phyloP scores from a whole-genome alignment of 2,113 vertebrate genomes.

The Phoenicopterus ruber region DNA sequence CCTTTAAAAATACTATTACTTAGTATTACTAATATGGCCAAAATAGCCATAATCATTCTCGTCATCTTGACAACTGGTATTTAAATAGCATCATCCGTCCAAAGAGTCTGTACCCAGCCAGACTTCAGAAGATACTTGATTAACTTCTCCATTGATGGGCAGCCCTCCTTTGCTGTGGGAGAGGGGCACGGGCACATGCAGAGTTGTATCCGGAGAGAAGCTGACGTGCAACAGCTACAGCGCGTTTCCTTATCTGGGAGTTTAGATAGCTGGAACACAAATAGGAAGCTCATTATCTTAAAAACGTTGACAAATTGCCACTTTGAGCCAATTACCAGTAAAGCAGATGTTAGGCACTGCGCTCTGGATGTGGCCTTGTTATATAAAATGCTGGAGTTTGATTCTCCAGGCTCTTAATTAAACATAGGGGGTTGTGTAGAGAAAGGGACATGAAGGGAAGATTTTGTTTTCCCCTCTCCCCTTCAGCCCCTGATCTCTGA shows the following conservation, averaged over 20 bases:
- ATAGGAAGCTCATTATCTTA: conserved; percentile 10
- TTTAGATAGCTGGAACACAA: not conserved
- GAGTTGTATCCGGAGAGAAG: not conserved
- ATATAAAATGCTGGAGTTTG: not conserved
- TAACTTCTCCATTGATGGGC: not conserved
- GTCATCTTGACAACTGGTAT: not conserved
- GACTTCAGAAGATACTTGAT: not conserved
- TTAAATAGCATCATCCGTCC: not conserved
- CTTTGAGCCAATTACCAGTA: not conserved
- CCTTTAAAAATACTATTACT: not conserved
- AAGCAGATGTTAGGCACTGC: not conserved
- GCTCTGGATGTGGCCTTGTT: not conserved
- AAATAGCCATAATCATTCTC: not conserved
- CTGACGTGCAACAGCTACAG: rapidly evolving
- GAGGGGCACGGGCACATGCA: not conserved
- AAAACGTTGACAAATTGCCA: not conserved
- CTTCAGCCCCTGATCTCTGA: not conserved
- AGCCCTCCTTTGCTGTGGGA: not conserved
- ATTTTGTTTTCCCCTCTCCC: not conserved
- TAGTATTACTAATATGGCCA: not conserved
- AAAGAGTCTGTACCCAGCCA: not conserved
- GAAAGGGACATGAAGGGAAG: not conserved
- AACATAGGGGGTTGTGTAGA: not conserved
- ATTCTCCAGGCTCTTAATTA: conserved; percentile 1
- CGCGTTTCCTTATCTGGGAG: not conserved